Evolutionary conservation across 2,888 invertebrate species (phyloP), one percentile per base, ranked within the genome.

Genomic region (Heteromurus nitidus): DNA sequence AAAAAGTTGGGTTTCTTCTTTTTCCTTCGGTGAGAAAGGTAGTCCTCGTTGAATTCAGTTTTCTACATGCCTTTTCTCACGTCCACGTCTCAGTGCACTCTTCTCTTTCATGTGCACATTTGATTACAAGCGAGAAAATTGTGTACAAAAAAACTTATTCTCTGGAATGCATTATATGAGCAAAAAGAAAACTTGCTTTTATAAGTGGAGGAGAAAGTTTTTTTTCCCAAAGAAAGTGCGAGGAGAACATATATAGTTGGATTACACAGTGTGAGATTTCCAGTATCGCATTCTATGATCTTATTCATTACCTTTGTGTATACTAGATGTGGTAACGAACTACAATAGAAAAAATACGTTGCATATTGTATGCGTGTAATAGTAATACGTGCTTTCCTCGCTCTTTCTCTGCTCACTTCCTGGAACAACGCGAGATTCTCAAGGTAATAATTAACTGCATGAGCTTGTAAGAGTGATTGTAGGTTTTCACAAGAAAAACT

Each of bases 371-470:
- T 18, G 50, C n/a, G 50, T 50, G 5, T 50, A n/a, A n/a, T n/a
- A 36, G 62, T 31, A 20, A n/a, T 9, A 28, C n/a, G 11, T 30
- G 62, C 62, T 62, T 62, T 31, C 62, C 11, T 31, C 30, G 31
- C 62, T 62, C 31, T 18, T 31, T 24, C 26, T 28, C 5, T 58
- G 11, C 53, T n/a, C n/a, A n/a, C 53, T 53, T 53, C 2, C 1
- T 20, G 20, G 53, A 53, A 31, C 62, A 62, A n/a, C 28, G 44
- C 26, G 42, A 42, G 31, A 65, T 26, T 60, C 60, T 62, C 60
- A 72, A 72, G 72, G 60, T 60, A 72, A 72, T 72, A 72, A 72
- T 72, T 72, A 72, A 70, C 31, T 70, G 58, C 42, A 70, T 22
- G 58, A 36, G 67, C 24, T n/a, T 50, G 31, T 24, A 42, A 65